Conservation (phyloP, 1,140 invertebrate genomes). For the Sinella curviseta region DNA sequence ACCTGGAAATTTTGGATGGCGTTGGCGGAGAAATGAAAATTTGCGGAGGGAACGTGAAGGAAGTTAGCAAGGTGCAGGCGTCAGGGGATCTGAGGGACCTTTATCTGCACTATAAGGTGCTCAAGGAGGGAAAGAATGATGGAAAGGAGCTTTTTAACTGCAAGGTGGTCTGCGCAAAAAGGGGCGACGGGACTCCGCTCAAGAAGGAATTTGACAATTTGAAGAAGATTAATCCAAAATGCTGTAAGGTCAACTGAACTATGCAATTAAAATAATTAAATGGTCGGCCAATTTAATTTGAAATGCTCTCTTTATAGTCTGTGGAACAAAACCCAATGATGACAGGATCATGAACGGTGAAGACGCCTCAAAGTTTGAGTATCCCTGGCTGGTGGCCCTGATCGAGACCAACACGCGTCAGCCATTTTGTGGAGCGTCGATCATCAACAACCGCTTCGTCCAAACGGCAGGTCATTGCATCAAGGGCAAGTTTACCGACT, state of each 20-base stretch:
- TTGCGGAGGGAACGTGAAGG: slow-evolving; percentile 25
- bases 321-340: slow-evolving; percentile 35
- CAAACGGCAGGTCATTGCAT: slow-evolving; percentile 41
- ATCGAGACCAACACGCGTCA: slow-evolving; percentile 40
- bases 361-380: slow-evolving; percentile 38
- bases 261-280: not conserved
- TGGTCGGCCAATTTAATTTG: not conserved
- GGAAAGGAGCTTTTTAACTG: slow-evolving; percentile 32
- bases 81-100: slow-evolving; percentile 36
- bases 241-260: slow-evolving; percentile 29
- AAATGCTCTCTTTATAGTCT: slow-evolving; percentile 29
- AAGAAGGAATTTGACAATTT: not conserved
- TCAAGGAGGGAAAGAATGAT: not conserved
- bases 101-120: slow-evolving; percentile 25
- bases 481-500: slow-evolving; percentile 44
- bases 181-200: slow-evolving; percentile 36
- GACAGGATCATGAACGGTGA: slow-evolving; percentile 44
- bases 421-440: slow-evolving; percentile 42
- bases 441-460: slow-evolving; percentile 44
- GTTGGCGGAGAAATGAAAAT: slow-evolving; percentile 23
- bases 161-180: slow-evolving; percentile 27
- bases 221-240: slow-evolving; percentile 28
- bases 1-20: slow-evolving; percentile 39
- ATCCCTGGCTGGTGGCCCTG: slow-evolving; percentile 42
- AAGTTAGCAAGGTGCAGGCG: slow-evolving; percentile 30